Percentiles rank a stretch among this genome's conserved stretches.
These are phyloP conservation scores for Epirrhoe alternata DNA, from an alignment of 2,888 invertebrate genomes.

Conservation along the genomic window DNA sequence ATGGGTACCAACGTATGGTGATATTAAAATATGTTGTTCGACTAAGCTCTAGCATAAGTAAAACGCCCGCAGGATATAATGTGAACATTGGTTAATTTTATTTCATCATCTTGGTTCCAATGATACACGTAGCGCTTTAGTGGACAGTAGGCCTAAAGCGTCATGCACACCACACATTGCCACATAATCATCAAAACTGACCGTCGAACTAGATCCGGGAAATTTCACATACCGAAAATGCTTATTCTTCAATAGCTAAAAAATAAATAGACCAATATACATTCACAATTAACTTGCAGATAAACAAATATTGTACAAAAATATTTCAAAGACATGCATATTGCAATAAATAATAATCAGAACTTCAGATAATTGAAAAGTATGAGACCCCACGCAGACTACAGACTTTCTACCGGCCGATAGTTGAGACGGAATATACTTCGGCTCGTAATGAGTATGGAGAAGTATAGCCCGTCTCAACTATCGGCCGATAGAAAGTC, in stretches of 20 bases:
- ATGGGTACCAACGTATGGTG: no score
- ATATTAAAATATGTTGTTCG: background rate
- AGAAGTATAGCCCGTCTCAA: no score
- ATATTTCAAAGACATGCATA: constrained; percentile 34
- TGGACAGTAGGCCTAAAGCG: constrained; percentile 53
- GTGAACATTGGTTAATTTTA: background rate
- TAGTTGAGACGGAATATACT: no score
- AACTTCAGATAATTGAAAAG: no score
- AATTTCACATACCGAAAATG: constrained; percentile 86
- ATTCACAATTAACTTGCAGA: constrained; percentile 66
- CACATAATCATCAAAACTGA: constrained; percentile 78
- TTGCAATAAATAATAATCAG: constrained; percentile 12
- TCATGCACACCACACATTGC: constrained; percentile 76
- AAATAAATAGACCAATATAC: constrained; percentile 83
- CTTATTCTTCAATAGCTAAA: constrained; percentile 84
- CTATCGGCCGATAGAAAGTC: no score
- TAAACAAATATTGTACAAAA: constrained; percentile 43
- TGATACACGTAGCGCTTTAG: constrained; percentile 28
- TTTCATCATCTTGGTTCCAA: background rate
- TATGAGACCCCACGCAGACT: no score
- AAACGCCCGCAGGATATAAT: background rate
- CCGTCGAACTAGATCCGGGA: constrained; percentile 82
- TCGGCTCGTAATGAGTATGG: no score
- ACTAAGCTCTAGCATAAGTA: background rate
- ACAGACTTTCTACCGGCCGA: no score